Percentiles rank a stretch among this genome's conserved stretches.
Evolutionary conservation across 2,797 vertebrate genomes (phyloP).

Genomic region (Lagocephalus sceleratus): DNA sequence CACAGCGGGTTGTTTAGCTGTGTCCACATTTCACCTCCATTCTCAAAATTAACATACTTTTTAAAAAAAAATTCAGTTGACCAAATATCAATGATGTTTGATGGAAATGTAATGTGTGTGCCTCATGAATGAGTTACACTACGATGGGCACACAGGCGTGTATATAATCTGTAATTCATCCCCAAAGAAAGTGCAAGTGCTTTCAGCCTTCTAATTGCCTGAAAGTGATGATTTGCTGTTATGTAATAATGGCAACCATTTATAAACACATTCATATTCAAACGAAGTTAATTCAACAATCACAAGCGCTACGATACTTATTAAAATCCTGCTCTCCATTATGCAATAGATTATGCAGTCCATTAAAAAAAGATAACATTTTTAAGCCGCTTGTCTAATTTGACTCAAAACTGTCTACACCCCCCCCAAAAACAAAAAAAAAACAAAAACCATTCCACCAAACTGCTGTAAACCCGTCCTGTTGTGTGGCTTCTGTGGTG

Average conservation of each 20-base stretch:
- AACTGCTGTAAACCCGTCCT: slow-evolving; percentile 1
- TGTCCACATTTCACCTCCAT: too few relatives aligned
- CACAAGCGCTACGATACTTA: neutral
- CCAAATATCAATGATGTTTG: neutral
- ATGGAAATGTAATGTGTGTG: slow-evolving; percentile 29
- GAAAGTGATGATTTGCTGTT: slow-evolving; percentile 5
- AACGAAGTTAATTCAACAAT: too few relatives aligned
- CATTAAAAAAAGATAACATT: neutral
- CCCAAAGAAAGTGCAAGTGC: neutral
- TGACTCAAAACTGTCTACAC: neutral
- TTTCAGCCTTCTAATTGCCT: slow-evolving; percentile 8
- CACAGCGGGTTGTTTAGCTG: slow-evolving; percentile 6
- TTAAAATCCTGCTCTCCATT: neutral
- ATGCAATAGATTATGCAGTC: neutral
- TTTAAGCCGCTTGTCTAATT: neutral
- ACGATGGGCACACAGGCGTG: slow-evolving; percentile 46
- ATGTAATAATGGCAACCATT: neutral
- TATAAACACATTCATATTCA: too few relatives aligned
- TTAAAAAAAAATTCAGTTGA: neutral
- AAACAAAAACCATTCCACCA: neutral
- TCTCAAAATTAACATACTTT: neutral
- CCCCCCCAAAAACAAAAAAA: neutral
- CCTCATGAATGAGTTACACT: slow-evolving; percentile 47
- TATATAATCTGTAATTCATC: slow-evolving; percentile 4
- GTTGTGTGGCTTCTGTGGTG: neutral